Evolutionary conservation across 2,888 invertebrate genomes (phyloP).

Genomic region (Chaitophorus viminalis): DNA sequence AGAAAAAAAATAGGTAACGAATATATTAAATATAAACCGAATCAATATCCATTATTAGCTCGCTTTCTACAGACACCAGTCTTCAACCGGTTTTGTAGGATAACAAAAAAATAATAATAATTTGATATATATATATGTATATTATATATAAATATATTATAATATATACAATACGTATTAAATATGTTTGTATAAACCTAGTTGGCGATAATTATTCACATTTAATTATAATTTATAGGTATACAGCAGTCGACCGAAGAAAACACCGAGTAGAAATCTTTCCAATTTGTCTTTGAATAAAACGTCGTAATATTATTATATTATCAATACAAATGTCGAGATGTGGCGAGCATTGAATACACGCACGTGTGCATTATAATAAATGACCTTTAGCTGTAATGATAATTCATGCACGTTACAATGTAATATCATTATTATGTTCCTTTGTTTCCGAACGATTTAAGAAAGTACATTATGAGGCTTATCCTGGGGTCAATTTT

Average conservation of each 20-base stretch:
- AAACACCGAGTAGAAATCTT: slow-evolving; percentile 48
- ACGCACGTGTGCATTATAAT: slow-evolving; percentile 18
- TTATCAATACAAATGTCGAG: slow-evolving; percentile 16
- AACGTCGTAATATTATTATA: slow-evolving; percentile 6
- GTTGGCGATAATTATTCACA: slow-evolving; percentile 5
- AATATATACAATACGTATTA: too few relatives aligned
- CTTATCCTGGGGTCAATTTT: slow-evolving; percentile 35
- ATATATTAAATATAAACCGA: slow-evolving; percentile 24
- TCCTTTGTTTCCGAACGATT: slow-evolving; percentile 23
- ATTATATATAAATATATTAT: too few relatives aligned
- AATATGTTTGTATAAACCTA: neutral
- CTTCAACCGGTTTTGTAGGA: slow-evolving; percentile 31
- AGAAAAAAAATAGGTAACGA: neutral
- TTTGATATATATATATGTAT: too few relatives aligned
- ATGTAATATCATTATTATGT: neutral
- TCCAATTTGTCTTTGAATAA: slow-evolving; percentile 17
- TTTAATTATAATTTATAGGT: slow-evolving; percentile 46
- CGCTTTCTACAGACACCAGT: slow-evolving; percentile 15
- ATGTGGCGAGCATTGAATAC: slow-evolving; percentile 12
- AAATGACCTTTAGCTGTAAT: slow-evolving; percentile 19
- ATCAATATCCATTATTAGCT: slow-evolving; percentile 34
- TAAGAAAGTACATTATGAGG: slow-evolving; percentile 45
- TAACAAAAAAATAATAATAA: slow-evolving; percentile 21
- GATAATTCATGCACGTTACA: neutral
- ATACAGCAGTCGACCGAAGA: neutral